Conservation (phyloP, 2,113 vertebrate species). For the Murina feae region DNA sequence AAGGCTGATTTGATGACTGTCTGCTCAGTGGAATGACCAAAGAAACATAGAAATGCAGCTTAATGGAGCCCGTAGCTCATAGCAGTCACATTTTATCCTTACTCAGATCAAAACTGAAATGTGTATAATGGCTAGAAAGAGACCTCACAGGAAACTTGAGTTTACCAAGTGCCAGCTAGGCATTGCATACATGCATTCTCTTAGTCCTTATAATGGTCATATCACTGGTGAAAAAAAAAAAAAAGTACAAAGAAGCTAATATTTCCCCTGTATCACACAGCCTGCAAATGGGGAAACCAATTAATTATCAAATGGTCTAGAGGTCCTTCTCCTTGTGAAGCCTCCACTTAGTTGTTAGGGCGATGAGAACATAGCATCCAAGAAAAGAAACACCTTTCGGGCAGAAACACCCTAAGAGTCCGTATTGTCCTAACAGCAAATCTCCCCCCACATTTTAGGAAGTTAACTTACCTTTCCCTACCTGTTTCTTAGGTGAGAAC, state of each 20-base stretch:
- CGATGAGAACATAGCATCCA: background rate
- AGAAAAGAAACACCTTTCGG: background rate
- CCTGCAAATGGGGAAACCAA: background rate
- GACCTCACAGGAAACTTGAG: background rate
- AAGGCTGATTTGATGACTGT: background rate
- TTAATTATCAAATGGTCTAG: background rate
- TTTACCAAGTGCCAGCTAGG: background rate
- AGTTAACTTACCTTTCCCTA: background rate
- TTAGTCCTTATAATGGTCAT: background rate
- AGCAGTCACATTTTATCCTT: background rate
- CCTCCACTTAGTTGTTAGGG: background rate
- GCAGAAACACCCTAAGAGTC: background rate
- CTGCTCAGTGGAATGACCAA: background rate
- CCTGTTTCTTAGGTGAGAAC: background rate
- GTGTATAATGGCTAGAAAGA: background rate
- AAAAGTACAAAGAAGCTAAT: background rate
- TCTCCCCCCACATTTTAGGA: background rate
- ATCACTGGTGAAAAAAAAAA: background rate
- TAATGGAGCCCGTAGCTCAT: background rate
- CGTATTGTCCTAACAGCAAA: background rate
- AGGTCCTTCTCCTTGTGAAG: background rate
- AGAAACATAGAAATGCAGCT: background rate
- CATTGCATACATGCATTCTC: background rate
- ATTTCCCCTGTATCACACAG: background rate
- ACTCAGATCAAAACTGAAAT: background rate